phyloP scores from a whole-genome alignment of 2,888 invertebrate species.

The Drosophila differens region DNA sequence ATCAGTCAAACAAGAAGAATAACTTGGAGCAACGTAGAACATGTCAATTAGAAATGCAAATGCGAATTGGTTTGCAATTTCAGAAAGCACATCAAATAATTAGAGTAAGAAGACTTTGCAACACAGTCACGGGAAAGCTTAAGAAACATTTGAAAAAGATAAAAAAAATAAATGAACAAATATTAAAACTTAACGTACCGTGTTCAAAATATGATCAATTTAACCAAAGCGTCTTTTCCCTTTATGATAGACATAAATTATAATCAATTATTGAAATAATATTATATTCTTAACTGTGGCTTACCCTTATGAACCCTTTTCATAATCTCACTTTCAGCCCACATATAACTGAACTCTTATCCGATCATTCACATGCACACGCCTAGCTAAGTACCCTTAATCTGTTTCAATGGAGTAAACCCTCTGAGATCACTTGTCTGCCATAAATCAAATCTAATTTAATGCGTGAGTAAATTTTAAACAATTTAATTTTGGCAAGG shows the following conservation, averaged over 20 bases:
- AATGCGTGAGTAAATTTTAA: slow-evolving; percentile 41
- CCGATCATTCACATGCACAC: slow-evolving; percentile 25
- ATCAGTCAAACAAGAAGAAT: neutral
- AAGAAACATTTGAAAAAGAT: neutral
- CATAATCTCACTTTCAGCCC: slow-evolving; percentile 28
- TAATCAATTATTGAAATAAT: slow-evolving; percentile 9
- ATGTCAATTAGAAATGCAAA: slow-evolving; percentile 59
- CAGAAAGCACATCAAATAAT: slow-evolving; percentile 7
- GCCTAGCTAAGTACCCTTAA: slow-evolving; percentile 27
- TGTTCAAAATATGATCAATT: neutral
- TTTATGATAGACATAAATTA: slow-evolving; percentile 24
- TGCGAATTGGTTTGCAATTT: slow-evolving; percentile 4
- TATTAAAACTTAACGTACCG: neutral
- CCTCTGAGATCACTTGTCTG: slow-evolving; percentile 60
- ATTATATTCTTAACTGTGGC: neutral
- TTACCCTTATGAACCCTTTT: slow-evolving; percentile 22
- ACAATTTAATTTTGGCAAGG: slow-evolving; percentile 69
- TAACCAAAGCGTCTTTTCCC: neutral
- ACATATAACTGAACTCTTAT: slow-evolving; percentile 20
- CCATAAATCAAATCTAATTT: slow-evolving; percentile 68
- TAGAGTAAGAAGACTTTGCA: neutral
- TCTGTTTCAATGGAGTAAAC: slow-evolving; percentile 40
- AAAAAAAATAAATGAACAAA: neutral
- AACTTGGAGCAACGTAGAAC: slow-evolving; percentile 9
- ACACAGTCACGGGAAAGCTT: neutral